phyloP scores from a whole-genome alignment of 1,140 invertebrate genomes.

The Platorchestia sp. region DNA sequence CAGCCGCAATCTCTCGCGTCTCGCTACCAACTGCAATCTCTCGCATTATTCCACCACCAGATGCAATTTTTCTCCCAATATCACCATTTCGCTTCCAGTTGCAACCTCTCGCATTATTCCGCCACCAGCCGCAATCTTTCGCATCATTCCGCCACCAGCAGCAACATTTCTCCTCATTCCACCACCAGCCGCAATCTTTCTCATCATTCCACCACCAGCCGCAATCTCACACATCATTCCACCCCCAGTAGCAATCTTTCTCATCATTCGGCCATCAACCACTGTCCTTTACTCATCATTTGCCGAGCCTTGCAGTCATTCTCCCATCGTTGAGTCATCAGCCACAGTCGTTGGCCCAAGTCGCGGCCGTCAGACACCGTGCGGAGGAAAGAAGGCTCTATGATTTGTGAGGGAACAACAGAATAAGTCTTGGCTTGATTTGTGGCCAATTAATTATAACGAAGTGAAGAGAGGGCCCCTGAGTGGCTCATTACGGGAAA shows the following conservation, averaged over 20 bases:
- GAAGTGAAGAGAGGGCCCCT: slow-evolving; percentile 50
- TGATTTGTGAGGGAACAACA: slow-evolving; percentile 35
- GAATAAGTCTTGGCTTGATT: slow-evolving; percentile 44
- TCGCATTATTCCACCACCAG: neutral
- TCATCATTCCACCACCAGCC: neutral
- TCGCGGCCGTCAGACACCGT: neutral
- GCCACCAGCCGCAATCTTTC: neutral
- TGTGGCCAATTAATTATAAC: slow-evolving; percentile 55
- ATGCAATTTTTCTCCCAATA: no score
- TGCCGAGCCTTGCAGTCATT: neutral
- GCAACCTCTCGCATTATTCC: neutral
- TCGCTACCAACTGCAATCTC: neutral
- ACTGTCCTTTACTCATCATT: neutral
- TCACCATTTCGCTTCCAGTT: neutral
- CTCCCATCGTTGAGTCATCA: neutral
- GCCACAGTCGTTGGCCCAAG: neutral
- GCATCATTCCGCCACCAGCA: neutral
- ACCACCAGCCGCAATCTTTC: neutral
- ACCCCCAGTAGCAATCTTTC: neutral
- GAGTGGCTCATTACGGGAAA: slow-evolving; percentile 54
- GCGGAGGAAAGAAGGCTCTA: neutral
- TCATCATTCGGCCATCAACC: neutral
- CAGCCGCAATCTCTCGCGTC: neutral
- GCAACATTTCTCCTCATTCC: neutral
- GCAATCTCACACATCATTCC: neutral